Percentiles rank a stretch among this genome's conserved stretches.
phyloP scores from a whole-genome alignment of 2,888 invertebrate genomes.

The Caenorhabditis afra region DNA sequence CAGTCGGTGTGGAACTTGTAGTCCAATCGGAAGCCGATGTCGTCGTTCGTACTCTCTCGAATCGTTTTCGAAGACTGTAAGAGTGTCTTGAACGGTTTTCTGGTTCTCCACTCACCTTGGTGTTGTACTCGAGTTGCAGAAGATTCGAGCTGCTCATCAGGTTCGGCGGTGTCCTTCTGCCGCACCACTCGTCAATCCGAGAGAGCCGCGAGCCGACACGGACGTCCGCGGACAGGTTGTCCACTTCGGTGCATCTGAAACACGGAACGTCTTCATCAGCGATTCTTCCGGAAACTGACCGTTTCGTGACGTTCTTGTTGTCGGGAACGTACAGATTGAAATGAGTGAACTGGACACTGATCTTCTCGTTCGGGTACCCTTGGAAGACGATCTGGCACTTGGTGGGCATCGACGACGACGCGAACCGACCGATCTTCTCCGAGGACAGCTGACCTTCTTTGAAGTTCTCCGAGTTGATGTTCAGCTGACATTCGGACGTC shows the following conservation, averaged over 20 bases:
- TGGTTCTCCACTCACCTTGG: conserved; percentile 61
- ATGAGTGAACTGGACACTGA: conserved; percentile 73
- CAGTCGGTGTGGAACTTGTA: conserved; percentile 71
- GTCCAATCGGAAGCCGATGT: conserved; percentile 67
- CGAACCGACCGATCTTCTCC: conserved; percentile 50
- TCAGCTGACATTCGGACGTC: conserved; percentile 57
- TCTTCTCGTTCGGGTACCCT: conserved; percentile 75
- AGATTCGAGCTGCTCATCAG: conserved; percentile 94
- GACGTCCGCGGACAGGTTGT: conserved; percentile 84
- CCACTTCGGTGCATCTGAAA: conserved; percentile 86
- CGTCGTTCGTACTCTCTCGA: conserved; percentile 56
- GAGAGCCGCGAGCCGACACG: conserved; percentile 90
- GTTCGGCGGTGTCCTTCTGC: conserved; percentile 87
- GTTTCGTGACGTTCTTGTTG: conserved; percentile 61
- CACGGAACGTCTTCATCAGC: neutral
- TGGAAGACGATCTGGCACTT: conserved; percentile 65
- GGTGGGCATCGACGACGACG: conserved; percentile 55
- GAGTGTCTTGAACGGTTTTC: conserved; percentile 7
- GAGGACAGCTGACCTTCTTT: conserved; percentile 62
- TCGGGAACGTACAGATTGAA: conserved; percentile 77
- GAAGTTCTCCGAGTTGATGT: conserved; percentile 60
- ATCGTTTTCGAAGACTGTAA: conserved; percentile 65
- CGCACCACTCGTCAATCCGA: conserved; percentile 91
- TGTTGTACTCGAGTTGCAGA: conserved; percentile 88
- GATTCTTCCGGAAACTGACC: conserved; percentile 33